phyloP scores from a whole-genome alignment of 2,888 invertebrate species.

The Caenorhabditis sp. region DNA sequence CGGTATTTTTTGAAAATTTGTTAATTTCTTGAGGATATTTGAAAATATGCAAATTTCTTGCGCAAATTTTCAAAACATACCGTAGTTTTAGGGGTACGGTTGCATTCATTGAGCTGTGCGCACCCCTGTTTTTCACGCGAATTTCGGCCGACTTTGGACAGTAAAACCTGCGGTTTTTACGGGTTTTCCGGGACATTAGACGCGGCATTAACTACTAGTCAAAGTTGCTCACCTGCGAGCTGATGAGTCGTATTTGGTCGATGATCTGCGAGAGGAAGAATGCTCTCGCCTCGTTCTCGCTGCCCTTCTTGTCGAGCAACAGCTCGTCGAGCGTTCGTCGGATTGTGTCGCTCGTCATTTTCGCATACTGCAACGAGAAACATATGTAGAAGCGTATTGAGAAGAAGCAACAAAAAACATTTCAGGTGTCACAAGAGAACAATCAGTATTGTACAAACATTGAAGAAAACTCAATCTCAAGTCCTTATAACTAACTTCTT shows the following conservation, averaged over 20 bases:
- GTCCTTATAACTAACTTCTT: too few relatives aligned
- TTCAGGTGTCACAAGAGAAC: too few relatives aligned
- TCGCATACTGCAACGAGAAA: slow-evolving; percentile 8
- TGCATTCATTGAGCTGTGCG: too few relatives aligned
- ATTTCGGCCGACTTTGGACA: too few relatives aligned
- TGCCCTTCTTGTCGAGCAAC: slow-evolving; percentile 22
- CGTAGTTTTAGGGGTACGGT: too few relatives aligned
- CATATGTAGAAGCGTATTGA: neutral
- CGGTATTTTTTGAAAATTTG: too few relatives aligned
- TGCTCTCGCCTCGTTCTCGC: slow-evolving; percentile 31
- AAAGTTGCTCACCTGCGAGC: slow-evolving; percentile 16
- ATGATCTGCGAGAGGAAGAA: slow-evolving; percentile 42
- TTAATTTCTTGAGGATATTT: too few relatives aligned
- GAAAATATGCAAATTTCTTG: too few relatives aligned
- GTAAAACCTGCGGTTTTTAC: too few relatives aligned
- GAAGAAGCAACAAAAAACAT: neutral
- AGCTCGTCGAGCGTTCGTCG: slow-evolving; percentile 45
- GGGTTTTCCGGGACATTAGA: too few relatives aligned
- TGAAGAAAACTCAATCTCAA: slow-evolving; percentile 5
- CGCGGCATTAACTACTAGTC: neutral
- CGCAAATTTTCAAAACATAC: too few relatives aligned
- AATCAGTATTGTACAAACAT: neutral
- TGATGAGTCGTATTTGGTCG: slow-evolving; percentile 26
- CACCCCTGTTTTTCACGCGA: too few relatives aligned
- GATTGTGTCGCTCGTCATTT: slow-evolving; percentile 50